Evolutionary conservation across 2,888 invertebrate species (phyloP).

Genomic region (Caenorhabditis sp.): DNA sequence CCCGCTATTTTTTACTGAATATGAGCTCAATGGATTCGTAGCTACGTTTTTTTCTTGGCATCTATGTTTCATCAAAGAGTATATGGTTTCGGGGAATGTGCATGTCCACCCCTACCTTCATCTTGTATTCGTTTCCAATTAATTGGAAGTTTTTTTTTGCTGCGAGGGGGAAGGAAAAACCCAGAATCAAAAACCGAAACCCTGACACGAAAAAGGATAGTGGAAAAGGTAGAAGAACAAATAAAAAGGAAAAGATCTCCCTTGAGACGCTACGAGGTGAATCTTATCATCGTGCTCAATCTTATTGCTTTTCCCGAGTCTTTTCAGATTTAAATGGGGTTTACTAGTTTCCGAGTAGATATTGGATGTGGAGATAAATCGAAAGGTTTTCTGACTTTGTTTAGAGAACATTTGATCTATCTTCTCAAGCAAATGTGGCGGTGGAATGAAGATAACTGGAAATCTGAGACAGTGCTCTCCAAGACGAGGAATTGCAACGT

Average conservation of each 20-base stretch:
- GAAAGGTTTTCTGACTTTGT: slow-evolving; percentile 13
- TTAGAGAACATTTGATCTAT: slow-evolving; percentile 30
- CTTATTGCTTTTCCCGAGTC: slow-evolving; percentile 30
- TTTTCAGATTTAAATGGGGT: slow-evolving; percentile 32
- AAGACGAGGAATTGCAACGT: background rate
- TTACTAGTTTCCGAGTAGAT: slow-evolving; percentile 26
- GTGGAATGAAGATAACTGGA: slow-evolving; percentile 17
- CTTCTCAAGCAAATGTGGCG: background rate
- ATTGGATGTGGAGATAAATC: background rate
- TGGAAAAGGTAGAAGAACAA: slow-evolving; percentile 43
- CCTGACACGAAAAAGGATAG: slow-evolving; percentile 19
- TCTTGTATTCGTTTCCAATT: slow-evolving; percentile 58
- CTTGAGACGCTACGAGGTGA: slow-evolving; percentile 41
- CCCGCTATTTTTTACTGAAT: slow-evolving; percentile 24
- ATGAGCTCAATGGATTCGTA: slow-evolving; percentile 27
- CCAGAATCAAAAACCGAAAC: slow-evolving; percentile 49
- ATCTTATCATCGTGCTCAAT: slow-evolving; percentile 58
- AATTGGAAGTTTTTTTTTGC: slow-evolving; percentile 48
- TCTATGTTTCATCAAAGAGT: slow-evolving; percentile 36
- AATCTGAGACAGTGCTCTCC: slow-evolving; percentile 44
- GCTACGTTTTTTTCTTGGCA: background rate
- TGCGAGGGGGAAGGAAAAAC: slow-evolving; percentile 3
- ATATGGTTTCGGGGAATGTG: slow-evolving; percentile 52
- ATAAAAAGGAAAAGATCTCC: slow-evolving; percentile 35
- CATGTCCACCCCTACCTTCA: slow-evolving; percentile 36